Evolutionary conservation across 37 sponge, comb jelly and placozoan species (phyloP).

Genomic region (Agelas oroides): DNA sequence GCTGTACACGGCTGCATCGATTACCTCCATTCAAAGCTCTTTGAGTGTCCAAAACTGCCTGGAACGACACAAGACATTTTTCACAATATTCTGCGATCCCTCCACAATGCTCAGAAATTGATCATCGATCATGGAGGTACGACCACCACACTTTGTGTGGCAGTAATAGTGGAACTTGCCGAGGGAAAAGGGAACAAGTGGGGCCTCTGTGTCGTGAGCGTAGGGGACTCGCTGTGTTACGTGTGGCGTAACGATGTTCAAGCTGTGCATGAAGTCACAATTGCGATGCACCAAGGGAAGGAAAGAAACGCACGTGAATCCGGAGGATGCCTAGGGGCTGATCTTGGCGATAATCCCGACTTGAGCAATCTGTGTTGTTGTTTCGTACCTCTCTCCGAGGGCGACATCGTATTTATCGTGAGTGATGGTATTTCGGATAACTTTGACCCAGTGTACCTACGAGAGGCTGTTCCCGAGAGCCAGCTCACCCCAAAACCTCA

Average conservation of each 20-base stretch:
- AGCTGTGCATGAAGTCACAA: slow-evolving; percentile 77
- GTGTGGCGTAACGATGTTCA: slow-evolving; percentile 56
- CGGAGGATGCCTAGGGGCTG: slow-evolving; percentile 81
- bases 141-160: slow-evolving; percentile 76
- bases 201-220: slow-evolving; percentile 78
- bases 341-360: slow-evolving; percentile 78
- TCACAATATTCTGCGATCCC: slow-evolving; percentile 59
- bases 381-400: slow-evolving; percentile 53
- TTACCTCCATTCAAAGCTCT: slow-evolving; percentile 71
- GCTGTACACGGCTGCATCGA: slow-evolving; percentile 74
- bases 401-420: slow-evolving; percentile 72
- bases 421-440: slow-evolving; percentile 83
- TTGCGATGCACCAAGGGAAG: slow-evolving; percentile 42
- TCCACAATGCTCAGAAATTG: slow-evolving; percentile 74
- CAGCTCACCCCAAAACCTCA: not conserved
- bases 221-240: slow-evolving; percentile 79
- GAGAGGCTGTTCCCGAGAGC: slow-evolving; percentile 21
- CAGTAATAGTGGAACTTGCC: slow-evolving; percentile 68
- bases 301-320: slow-evolving; percentile 70
- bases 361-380: slow-evolving; percentile 73
- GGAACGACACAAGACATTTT: slow-evolving; percentile 69
- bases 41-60: not conserved
- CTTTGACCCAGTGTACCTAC: slow-evolving; percentile 76
- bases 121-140: slow-evolving; percentile 80
- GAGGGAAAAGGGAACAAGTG: slow-evolving; percentile 48